These are phyloP conservation scores for Sander lucioperca DNA, from an alignment of 2,113 vertebrate species.

Conservation along the genomic window DNA sequence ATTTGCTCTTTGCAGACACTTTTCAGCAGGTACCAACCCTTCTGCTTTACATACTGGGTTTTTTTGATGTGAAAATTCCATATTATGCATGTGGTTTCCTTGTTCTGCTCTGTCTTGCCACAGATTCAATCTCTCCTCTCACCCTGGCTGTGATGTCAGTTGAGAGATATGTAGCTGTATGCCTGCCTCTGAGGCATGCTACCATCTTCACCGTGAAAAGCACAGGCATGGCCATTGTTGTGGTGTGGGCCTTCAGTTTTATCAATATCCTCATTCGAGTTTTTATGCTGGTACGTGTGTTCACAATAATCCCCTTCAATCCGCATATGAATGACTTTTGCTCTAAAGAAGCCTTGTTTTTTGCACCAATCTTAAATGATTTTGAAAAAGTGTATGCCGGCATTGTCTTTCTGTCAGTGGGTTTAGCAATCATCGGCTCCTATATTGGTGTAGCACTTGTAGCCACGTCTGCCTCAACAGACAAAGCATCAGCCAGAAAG, in stretches of 20 bases:
- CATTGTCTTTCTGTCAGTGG: constrained; percentile 50
- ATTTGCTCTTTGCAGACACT: constrained; percentile 54
- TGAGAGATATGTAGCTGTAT: constrained; percentile 67
- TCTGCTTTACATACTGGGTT: constrained; percentile 9
- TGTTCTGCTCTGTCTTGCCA: not conserved
- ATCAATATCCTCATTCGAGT: constrained; percentile 32
- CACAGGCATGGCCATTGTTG: constrained; percentile 42
- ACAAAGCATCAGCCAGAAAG: constrained; percentile 65
- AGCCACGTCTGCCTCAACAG: constrained; percentile 56
- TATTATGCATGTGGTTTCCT: constrained; percentile 31
- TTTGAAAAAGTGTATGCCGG: constrained; percentile 28
- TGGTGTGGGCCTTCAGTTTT: constrained; percentile 54
- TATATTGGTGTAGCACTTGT: constrained; percentile 60
- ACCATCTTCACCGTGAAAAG: constrained; percentile 54
- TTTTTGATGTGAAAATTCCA: not conserved
- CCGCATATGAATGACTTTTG: constrained; percentile 5
- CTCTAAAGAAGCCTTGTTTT: not conserved
- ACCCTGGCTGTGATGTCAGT: constrained; percentile 69
- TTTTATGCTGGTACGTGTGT: not conserved
- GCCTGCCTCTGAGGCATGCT: constrained; percentile 56
- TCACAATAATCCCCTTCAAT: not conserved
- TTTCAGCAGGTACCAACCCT: not conserved
- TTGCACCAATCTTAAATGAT: not conserved
- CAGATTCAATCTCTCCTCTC: constrained; percentile 37
- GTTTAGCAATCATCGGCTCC: constrained; percentile 49